Base-by-base conservation (phyloP, 2,113 vertebrate genomes). In the Ammodytes dubius region DNA sequence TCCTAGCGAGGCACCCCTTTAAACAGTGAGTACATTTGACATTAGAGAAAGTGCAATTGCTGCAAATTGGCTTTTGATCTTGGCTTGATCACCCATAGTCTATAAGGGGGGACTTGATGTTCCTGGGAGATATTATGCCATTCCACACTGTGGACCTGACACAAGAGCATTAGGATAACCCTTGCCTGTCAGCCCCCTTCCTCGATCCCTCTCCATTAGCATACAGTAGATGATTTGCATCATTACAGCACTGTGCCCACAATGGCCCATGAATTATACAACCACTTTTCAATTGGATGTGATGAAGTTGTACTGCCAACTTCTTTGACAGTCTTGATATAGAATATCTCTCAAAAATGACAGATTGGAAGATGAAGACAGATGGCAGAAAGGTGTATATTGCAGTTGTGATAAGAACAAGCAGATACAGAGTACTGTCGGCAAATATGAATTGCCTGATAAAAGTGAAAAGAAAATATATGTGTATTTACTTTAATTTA, bases 121-220 rank as follows among this genome's bases (percentile, higher is more conserved):
- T 66, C 35, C 11, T 19, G 42, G 13, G 40, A 39, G 3, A 13
- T 39, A 54, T 15, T 15, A 73, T 11, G 72, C 61, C 50, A 60
- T 46, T 9, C 47, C 13, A 70, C 19, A 59, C 8, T 19, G 47
- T 74, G 10, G 19, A 61, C 54, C 69, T 39, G 50, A 37, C 71
- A 70, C 15, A 47, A 35, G 56, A 82, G 27, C 49, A 76, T 78
- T 47, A 70, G 58, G 40, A 72, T 59, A 54, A 71, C 52, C 50
- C 60, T 78, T 59, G 74, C 45, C 81, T 74, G 77, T 69, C 78
- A 73, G 11, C 49, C 52, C 15, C 56, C 52, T 47, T 37, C 15
- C 2, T 68, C 53, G 15, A 53, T 79, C 39, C 53, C 35, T 15
- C 27, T 57, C 27, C 27, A 27, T 27, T 27, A 27, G 60, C 69